Conservation (phyloP, 2,797 vertebrate genomes). For the Lepus oiostolus region DNA sequence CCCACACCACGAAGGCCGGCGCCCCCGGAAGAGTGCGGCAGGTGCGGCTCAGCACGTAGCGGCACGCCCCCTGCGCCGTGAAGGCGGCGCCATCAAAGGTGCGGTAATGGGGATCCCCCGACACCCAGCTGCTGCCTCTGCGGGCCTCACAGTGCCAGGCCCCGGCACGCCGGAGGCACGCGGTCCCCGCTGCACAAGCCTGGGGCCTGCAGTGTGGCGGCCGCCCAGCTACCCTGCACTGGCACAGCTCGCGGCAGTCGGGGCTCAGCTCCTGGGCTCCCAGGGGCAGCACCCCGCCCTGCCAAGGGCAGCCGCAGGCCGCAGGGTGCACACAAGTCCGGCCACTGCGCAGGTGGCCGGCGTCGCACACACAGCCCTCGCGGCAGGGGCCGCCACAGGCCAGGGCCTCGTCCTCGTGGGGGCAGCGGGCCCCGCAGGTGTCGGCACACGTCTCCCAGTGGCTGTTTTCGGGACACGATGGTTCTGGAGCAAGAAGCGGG, state of each 20-base stretch:
- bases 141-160: slow-evolving; percentile 85
- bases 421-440: slow-evolving; percentile 87
- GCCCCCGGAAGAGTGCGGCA: background rate
- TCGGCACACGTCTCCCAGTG: slow-evolving; percentile 86
- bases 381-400: slow-evolving; percentile 82
- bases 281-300: slow-evolving; percentile 84
- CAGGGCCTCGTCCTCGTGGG: slow-evolving; percentile 77
- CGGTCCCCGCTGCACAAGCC: slow-evolving; percentile 78
- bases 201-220: slow-evolving; percentile 77
- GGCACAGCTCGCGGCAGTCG: slow-evolving; percentile 85
- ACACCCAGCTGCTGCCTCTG: slow-evolving; percentile 82
- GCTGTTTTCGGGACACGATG: slow-evolving; percentile 86
- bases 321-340: slow-evolving; percentile 82
- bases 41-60: slow-evolving; percentile 48
- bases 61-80: slow-evolving; percentile 87
- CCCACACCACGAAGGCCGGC: slow-evolving; percentile 78
- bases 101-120: slow-evolving; percentile 82
- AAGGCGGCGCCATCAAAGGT: slow-evolving; percentile 86
- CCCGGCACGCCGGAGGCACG: slow-evolving; percentile 82
- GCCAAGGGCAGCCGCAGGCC: slow-evolving; percentile 87
- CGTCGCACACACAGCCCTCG: slow-evolving; percentile 87
- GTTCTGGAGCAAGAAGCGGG: slow-evolving; percentile 74
- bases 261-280: slow-evolving; percentile 81
- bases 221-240: slow-evolving; percentile 64
- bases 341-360: slow-evolving; percentile 86